Conservation (phyloP, 2,888 invertebrate genomes). For the Sarcophaga variegata region DNA sequence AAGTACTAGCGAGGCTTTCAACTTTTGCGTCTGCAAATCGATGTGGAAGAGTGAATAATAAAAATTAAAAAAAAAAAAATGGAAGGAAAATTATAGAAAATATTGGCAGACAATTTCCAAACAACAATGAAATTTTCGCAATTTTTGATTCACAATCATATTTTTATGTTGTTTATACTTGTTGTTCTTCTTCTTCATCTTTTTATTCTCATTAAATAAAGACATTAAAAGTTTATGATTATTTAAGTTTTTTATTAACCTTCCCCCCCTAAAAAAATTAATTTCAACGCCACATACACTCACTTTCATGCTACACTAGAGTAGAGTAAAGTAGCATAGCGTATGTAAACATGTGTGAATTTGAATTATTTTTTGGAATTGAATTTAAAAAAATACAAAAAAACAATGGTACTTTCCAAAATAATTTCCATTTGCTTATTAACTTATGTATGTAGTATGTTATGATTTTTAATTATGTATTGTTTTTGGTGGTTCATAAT, state of each 20-base stretch:
- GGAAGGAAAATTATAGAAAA: neutral
- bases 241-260: constrained; percentile 56
- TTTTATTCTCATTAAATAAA: constrained; percentile 51
- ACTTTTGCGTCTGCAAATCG: neutral
- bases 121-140: constrained; percentile 48
- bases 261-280: neutral
- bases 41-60: neutral
- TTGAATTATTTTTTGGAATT: too few species aligned
- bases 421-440: too few species aligned
- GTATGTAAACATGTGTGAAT: too few species aligned
- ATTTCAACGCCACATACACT: neutral
- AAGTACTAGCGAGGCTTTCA: constrained; percentile 23
- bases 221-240: constrained; percentile 58
- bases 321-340: too few species aligned
- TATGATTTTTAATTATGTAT: neutral
- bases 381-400: neutral
- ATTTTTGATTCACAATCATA: constrained; percentile 55
- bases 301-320: too few species aligned
- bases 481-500: neutral
- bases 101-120: constrained; percentile 3
- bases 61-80: neutral
- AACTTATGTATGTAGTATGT: neutral
- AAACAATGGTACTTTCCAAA: too few species aligned
- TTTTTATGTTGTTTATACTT: constrained; percentile 49
- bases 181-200: neutral